Base-by-base conservation (phyloP, 2,113 vertebrate species). In the Taurulus bubalis region DNA sequence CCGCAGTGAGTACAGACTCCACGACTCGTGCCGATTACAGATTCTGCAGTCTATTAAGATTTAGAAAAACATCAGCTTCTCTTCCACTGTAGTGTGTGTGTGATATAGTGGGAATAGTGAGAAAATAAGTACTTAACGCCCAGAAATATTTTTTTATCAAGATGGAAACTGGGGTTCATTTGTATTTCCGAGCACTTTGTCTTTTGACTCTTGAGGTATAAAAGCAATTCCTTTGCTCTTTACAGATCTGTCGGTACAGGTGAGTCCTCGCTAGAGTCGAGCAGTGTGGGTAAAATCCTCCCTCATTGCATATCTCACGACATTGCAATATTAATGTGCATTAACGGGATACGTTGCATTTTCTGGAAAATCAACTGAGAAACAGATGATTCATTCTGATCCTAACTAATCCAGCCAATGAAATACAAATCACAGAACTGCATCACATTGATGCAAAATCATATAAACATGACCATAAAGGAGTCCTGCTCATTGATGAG, bases 1-100 rank as follows among this genome's bases (percentile, higher is more conserved):
- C 97, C 98, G 1, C 95, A 97, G 98, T 99, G 91, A 98, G 98
- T 93, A 64, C 73, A 60, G 2, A 42, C 15, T 0, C 16, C n/a
- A 3, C 49, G 3, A 1, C 12, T 2, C 26, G 8, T 12, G 53
- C 11, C 60, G 24, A 55, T 55, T 26, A 51, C 20, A 34, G 56
- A 55, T 55, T 63, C 51, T 42, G 32, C 34, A 74, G 55, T 51
- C n/a, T 59, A 42, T 76, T 56, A 71, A 71, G 22, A 68, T 30
- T 5, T 5, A 36, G 34, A 8, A 38, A 38, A 38, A 38, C 36
- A 70, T 59, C 0, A 67, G n/a, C 36, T 11, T 9, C 26, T 75
- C 15, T 3, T 28, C 6, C 38, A 42, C 63, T 56, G 18, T n/a
- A 16, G 24, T 38, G 55, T 24, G 18, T 59, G 10, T 56, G 34